These are phyloP conservation scores for Pristionchus japonicus DNA, from an alignment of 2,888 invertebrate genomes.

Conservation along the genomic window DNA sequence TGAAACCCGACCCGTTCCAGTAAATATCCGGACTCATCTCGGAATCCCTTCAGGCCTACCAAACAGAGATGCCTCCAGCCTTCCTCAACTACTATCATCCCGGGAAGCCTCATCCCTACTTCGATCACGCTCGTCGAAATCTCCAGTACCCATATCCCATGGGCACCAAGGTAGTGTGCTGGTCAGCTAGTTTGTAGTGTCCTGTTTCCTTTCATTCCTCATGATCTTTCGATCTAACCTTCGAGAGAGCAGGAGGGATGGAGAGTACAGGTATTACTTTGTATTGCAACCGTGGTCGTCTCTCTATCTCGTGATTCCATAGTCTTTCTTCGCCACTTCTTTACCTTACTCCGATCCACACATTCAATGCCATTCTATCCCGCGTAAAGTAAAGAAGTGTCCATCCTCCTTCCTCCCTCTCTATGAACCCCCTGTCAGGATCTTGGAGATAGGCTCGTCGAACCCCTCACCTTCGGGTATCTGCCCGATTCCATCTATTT, in stretches of 20 bases:
- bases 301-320: background rate
- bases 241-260: background rate
- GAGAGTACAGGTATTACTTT: background rate
- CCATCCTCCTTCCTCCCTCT: background rate
- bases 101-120: conserved; percentile 34
- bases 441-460: conserved; percentile 16
- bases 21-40: background rate
- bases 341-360: too few species aligned
- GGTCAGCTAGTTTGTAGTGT: background rate
- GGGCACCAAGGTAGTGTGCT: conserved; percentile 19
- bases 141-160: conserved; percentile 32
- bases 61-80: conserved; percentile 43
- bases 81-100: conserved; percentile 23
- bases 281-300: background rate
- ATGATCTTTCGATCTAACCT: background rate
- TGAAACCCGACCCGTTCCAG: background rate
- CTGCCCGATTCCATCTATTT: conserved; percentile 52
- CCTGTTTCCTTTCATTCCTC: background rate
- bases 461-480: conserved; percentile 53
- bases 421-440: conserved; percentile 4
- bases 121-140: conserved; percentile 21
- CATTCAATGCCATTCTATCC: background rate
- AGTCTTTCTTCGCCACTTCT: background rate
- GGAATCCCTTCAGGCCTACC: background rate
- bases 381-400: too few species aligned